Evolutionary conservation across 35 echinoderm and acorn worm species (phyloP).

Genomic region (Heliocidaris erythrogramma): DNA sequence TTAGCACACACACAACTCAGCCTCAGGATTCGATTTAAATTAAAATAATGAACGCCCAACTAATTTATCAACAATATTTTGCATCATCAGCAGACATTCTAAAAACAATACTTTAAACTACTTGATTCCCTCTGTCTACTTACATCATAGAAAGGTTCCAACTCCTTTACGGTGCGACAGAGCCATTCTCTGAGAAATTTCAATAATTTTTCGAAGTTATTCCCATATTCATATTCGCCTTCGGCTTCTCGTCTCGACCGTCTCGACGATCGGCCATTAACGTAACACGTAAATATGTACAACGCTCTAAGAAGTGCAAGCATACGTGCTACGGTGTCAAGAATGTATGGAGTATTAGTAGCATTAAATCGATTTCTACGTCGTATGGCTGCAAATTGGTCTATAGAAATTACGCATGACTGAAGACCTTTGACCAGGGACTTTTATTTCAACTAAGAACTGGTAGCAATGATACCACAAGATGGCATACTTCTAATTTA

Average conservation of each 20-base stretch:
- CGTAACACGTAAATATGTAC: not conserved
- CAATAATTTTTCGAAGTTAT: not conserved
- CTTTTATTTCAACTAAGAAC: not conserved
- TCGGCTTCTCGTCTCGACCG: not conserved
- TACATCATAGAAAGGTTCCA: not conserved
- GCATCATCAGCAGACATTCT: not conserved
- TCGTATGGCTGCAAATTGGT: not conserved
- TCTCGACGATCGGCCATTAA: not conserved
- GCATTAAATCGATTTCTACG: not conserved
- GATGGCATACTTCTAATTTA: not conserved
- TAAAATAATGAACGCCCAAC: no score
- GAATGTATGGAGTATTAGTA: not conserved
- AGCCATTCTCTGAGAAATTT: not conserved
- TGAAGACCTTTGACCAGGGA: constrained; percentile 1
- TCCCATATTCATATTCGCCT: not conserved
- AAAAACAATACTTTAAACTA: not conserved
- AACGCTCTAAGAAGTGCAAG: not conserved
- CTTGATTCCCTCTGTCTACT: not conserved
- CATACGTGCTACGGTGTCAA: not conserved
- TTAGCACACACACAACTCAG: no score
- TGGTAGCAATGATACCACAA: not conserved
- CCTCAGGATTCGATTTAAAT: no score
- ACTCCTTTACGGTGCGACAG: not conserved
- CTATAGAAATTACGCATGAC: not conserved
- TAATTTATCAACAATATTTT: no score